A percentile compares a stretch with the other conserved stretches of the same genome.
Conservation (phyloP, 1,140 invertebrate genomes). For the Teleogryllus occipitalis region DNA sequence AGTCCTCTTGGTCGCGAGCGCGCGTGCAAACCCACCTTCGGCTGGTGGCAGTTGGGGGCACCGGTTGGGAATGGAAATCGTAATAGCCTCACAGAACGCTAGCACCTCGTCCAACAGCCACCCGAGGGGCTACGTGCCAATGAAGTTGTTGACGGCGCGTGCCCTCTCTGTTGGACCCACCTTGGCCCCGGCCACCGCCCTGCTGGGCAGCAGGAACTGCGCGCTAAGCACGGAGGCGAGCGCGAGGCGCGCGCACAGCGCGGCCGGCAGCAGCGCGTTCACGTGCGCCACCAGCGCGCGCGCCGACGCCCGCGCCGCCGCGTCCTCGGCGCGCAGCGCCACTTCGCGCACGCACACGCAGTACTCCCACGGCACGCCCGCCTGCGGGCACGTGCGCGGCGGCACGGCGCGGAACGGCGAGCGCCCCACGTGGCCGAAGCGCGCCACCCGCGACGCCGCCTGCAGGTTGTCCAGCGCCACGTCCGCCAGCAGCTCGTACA, state of each 20-base stretch:
- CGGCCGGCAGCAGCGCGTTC: conserved; percentile 15
- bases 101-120: too few species aligned
- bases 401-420: conserved; percentile 32
- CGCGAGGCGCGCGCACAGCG: conserved; percentile 25
- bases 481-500: conserved; percentile 37
- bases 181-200: neutral
- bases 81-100: too few species aligned
- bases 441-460: conserved; percentile 14
- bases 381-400: conserved; percentile 38
- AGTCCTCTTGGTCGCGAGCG: too few species aligned
- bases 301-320: conserved; percentile 17
- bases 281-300: conserved; percentile 19
- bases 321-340: conserved; percentile 22
- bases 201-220: conserved; percentile 13
- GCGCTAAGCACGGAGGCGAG: conserved; percentile 29
- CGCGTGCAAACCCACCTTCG: too few species aligned
- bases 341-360: conserved; percentile 37
- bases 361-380: conserved; percentile 40
- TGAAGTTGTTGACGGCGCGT: too few species aligned
- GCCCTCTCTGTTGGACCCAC: too few species aligned
- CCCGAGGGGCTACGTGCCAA: too few species aligned
- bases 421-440: conserved; percentile 19
- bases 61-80: too few species aligned
- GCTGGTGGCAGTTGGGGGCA: too few species aligned
- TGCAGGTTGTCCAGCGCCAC: conserved; percentile 25